Evolutionary conservation across 2,888 invertebrate genomes (phyloP).

Genomic region (Stramonita haemastoma): DNA sequence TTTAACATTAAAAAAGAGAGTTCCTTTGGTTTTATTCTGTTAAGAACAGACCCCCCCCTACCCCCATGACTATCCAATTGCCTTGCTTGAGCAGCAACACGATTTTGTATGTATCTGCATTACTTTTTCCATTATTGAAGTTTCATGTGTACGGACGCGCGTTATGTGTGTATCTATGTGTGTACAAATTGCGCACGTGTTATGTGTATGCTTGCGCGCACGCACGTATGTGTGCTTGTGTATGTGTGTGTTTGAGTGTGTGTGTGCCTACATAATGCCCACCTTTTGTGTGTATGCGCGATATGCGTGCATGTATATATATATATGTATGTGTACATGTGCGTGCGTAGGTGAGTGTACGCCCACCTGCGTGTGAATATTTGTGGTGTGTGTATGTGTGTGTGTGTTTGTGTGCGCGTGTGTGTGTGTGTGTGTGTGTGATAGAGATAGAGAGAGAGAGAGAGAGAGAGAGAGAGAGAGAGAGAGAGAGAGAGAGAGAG

Average conservation of each 20-base stretch:
- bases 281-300: not conserved
- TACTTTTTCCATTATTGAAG: not conserved
- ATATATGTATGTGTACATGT: constrained; percentile 13
- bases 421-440: not conserved
- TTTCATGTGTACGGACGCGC: not conserved
- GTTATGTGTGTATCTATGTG: not conserved
- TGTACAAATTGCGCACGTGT: no score
- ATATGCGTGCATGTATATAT: not conserved
- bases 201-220: no score
- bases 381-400: not conserved
- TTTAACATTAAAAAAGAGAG: no score
- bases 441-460: not conserved
- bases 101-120: no score
- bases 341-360: not conserved
- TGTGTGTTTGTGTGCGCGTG: not conserved
- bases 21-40: no score
- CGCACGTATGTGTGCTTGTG: not conserved
- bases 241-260: not conserved
- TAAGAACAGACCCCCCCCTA: no score
- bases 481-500: not conserved
- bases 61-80: no score
- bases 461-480: constrained; percentile 1
- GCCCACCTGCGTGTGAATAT: not conserved
- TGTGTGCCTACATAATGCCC: not conserved
- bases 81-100: no score